phyloP scores from a whole-genome alignment of 2,888 invertebrate genomes.

The Rhingia campestris region DNA sequence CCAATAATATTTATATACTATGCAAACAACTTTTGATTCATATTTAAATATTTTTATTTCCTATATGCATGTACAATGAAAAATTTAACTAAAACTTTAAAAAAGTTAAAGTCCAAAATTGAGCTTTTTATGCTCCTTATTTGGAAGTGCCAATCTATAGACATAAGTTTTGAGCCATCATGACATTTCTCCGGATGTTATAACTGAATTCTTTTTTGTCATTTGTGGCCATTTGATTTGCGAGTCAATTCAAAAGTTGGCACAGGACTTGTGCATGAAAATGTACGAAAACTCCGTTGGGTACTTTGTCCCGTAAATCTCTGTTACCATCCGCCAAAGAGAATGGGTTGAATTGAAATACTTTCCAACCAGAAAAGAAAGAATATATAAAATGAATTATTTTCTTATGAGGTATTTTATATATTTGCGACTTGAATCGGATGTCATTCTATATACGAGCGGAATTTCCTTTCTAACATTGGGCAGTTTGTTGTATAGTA shows the following conservation, averaged over 20 bases:
- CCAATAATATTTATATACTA: too few relatives aligned
- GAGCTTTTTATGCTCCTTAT: slow-evolving; percentile 33
- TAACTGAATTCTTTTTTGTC: slow-evolving; percentile 52
- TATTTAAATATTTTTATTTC: too few relatives aligned
- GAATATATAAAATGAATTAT: background rate
- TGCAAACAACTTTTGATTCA: too few relatives aligned
- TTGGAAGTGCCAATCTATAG: slow-evolving; percentile 47
- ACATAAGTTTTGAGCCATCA: slow-evolving; percentile 49
- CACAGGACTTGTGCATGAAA: slow-evolving; percentile 37
- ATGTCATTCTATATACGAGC: too few relatives aligned
- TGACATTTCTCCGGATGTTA: slow-evolving; percentile 54
- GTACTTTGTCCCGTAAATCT: slow-evolving; percentile 50
- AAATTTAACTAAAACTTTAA: background rate
- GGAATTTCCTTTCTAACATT: background rate
- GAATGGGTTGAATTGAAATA: slow-evolving; percentile 23
- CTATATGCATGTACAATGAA: too few relatives aligned
- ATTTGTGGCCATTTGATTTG: slow-evolving; percentile 61
- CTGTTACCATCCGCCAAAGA: slow-evolving; percentile 30
- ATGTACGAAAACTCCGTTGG: slow-evolving; percentile 40
- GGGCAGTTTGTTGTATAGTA: background rate
- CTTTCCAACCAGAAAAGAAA: slow-evolving; percentile 14
- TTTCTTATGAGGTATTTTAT: slow-evolving; percentile 6
- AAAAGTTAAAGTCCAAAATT: background rate
- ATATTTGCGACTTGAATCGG: slow-evolving; percentile 14
- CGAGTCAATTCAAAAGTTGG: slow-evolving; percentile 60